A percentile compares a stretch with the other conserved stretches of the same genome.
Conservation (phyloP, 2,888 invertebrate species). For the Platycheirus rosarum region DNA sequence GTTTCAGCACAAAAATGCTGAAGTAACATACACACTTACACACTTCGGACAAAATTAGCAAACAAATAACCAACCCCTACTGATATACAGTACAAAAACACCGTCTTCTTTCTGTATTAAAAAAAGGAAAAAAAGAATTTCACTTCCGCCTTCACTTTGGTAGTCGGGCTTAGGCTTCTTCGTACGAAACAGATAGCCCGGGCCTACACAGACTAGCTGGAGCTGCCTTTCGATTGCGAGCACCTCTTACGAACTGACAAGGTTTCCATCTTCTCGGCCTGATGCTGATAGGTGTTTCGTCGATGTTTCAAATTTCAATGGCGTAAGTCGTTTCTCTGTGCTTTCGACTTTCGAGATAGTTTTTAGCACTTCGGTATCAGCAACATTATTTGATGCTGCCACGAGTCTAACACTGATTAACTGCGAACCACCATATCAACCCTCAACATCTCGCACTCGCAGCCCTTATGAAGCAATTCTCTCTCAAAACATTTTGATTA, state of each 20-base stretch:
- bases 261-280: conserved; percentile 32
- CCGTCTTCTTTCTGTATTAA: conserved; percentile 5
- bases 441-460: conserved; percentile 38
- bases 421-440: conserved; percentile 44
- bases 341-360: conserved; percentile 11
- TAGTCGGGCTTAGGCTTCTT: conserved; percentile 21
- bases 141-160: conserved; percentile 42
- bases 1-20: conserved; percentile 35
- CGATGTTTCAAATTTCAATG: conserved; percentile 28
- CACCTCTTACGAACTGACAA: conserved; percentile 68
- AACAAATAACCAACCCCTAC: conserved; percentile 35
- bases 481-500: conserved; percentile 30
- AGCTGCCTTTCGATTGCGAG: conserved; percentile 60
- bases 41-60: too few species aligned
- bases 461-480: conserved; percentile 1
- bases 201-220: conserved; percentile 24
- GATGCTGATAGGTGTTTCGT: conserved; percentile 61
- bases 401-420: conserved; percentile 60
- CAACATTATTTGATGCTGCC: conserved; percentile 70
- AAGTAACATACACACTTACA: conserved; percentile 33
- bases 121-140: not conserved
- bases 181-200: conserved; percentile 18
- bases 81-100: conserved; percentile 3
- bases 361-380: conserved; percentile 39
- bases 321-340: not conserved